Base-by-base conservation (phyloP, 2,888 invertebrate genomes). In the Apamea crenata region DNA sequence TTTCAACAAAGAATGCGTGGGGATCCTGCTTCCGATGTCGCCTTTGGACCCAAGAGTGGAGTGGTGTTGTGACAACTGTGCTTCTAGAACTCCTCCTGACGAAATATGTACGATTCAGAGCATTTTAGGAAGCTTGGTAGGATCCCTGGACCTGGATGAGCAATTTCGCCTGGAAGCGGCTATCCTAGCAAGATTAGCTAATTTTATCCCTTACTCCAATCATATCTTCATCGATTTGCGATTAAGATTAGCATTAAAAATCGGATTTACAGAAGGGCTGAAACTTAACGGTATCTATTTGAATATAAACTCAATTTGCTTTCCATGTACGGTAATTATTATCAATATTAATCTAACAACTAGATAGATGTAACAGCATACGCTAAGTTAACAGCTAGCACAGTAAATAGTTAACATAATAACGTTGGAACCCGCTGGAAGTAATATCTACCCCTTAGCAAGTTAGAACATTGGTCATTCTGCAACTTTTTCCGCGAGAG, bases 1-100 rank as follows among this genome's bases (percentile, higher is more conserved):
- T 89, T 95, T 97, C 77, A 93, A 96, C 85, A 95, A 96, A 76
- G 91, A 94, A 61, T 97, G 97, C 87, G 90, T 93, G 32, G 98
- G 98, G 44, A 91, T 96, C 16, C 92, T 98, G 29, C 91, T 98
- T 32, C 97, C 98, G 0, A 88, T 92, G 40, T 92, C 96, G 71
- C 97, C 98, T 36, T 92, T 97, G 73, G 93, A 96, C 74, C 90
- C 92, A 29, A 93, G 90, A 80, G 94, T 96, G 12, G 90, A 93
- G 6, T 98, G 98, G 98, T 90, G 90, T 61, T 98, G 98, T 91
- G 95, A 96, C 78, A 93, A 93, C 67, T 98, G 98, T 86, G 87
- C 89, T 40, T 87, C 90, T 7, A 90, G 89, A 76, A 93, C 97
- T 63, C 89, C 95, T 12, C 88, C 94, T 67, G 92, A 94, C 73